Evolutionary conservation across 2,797 vertebrate species (phyloP), one percentile per base, ranked within the genome.

Genomic region (Anisognathus igniventris): DNA sequence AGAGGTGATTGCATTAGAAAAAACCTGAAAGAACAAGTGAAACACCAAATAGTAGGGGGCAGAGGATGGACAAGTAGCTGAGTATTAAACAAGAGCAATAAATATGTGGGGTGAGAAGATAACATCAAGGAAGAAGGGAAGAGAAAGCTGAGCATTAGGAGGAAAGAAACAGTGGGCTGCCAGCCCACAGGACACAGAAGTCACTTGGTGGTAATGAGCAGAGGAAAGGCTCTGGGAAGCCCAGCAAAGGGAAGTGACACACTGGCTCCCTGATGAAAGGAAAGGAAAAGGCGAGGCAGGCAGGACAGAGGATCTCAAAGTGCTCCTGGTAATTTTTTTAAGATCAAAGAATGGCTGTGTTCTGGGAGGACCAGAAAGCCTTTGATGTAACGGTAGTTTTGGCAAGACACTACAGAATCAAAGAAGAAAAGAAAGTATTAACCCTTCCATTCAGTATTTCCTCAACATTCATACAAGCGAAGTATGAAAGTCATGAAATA

Each of bases 351-450:
- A 90, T 16, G 33, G 22, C 71, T 86, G 33, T 77, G 22, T 66
- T 86, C 58, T 81, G 75, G 45, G 31, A 85, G 53, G 35, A 95
- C 77, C 60, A 92, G 56, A 85, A 86, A 66, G 48, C 27, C 86
- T 96, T 96, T 96, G 94, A 95, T 94, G 92, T 91, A 86, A 85
- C 45, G 35, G 77, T 75, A 90, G 67, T 88, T 94, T 93, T 95
- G 90, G 96, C 96, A 94, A 92, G 45, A 89, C 28, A 57, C 70
- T 56, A 86, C 56, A 88, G 47, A 90, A 93, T 50, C 50, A 92
- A 80, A 81, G 64, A 58, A 31, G 40, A 84, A 31, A 94, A 71
- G 22, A 83, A 76, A 83, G 22, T 45, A 80, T 81, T 90, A 95
- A 93, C 83, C 23, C 80, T 79, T 65, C 20, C 8, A 74, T 57